Evolutionary conservation across 2,113 vertebrate species (phyloP), one percentile per base, ranked within the genome.

Genomic region (Spheniscus mendiculus): DNA sequence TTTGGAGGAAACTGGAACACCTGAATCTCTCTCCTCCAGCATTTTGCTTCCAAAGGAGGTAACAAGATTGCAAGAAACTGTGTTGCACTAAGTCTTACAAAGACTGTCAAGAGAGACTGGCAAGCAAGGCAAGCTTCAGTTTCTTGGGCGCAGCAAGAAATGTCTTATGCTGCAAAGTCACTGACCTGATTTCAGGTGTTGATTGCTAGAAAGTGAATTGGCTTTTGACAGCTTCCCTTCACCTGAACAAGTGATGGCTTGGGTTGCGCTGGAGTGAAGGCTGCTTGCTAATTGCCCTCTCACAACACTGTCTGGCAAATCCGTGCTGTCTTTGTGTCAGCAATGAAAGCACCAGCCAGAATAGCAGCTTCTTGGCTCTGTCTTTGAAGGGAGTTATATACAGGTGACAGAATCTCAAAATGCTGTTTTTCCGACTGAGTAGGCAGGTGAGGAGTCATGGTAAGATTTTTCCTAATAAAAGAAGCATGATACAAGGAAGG

Each of bases 201-300:
- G 66, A 86, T 58, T 85, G 63, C 66, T 59, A 73, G 73, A 67
- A 86, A 95, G 40, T 49, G 90, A 87, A 67, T 21, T 95, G 69
- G 44, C 55, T 94, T 97, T 90, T 95, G 92, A 96, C 61, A 91
- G 88, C 42, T 96, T 70, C 61, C 94, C 80, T 97, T 97, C 63
- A n/a, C 93, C 77, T 71, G 22, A 92, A 67, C 67, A 40, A 63
- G 56, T 20, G 83, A 89, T 73, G 87, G 45, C 44, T 82, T 38
- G 61, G 82, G 47, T 47, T 79, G 40, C 49, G 26, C 12, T 5
- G 62, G 83, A 47, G 71, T 40, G 66, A 52, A 89, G n/a, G 52
- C 22, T 9, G 61, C 61, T 88, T 92, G 73, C 87, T 96, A 85
- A 85, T 61, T 87, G 70, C 76, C 23, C 27, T 50, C 69, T 96